Percentiles rank a stretch among this genome's conserved stretches.
These are phyloP conservation scores for Centropus unirufus DNA, from an alignment of 2,113 vertebrate genomes.

Conservation along the genomic window DNA sequence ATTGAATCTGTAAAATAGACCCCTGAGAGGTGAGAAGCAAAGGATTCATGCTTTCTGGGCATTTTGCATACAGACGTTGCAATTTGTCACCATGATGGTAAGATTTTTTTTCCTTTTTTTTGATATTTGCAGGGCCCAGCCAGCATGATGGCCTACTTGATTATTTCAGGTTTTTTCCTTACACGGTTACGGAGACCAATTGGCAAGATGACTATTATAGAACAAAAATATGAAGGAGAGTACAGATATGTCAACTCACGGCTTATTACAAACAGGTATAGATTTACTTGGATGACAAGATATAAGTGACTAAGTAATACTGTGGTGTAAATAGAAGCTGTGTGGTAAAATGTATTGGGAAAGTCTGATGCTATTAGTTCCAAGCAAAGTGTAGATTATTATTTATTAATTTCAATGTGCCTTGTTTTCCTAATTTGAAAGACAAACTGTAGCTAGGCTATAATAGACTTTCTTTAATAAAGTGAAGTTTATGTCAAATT, in stretches of 20 bases:
- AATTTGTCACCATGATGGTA: not conserved
- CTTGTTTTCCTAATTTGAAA: not conserved
- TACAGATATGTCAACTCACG: constrained; percentile 97
- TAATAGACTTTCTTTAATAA: not conserved
- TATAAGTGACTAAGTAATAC: not conserved
- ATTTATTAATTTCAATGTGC: not conserved
- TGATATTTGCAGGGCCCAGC: constrained; percentile 84
- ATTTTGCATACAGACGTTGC: not conserved
- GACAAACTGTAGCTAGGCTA: not conserved
- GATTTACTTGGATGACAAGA: not conserved
- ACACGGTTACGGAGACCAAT: constrained; percentile 93
- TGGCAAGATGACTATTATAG: constrained; percentile 93
- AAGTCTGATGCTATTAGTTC: not conserved
- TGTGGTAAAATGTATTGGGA: not conserved
- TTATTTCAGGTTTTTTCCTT: constrained; percentile 94
- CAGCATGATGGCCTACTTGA: constrained; percentile 93
- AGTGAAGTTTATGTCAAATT: not conserved
- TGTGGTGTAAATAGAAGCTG: not conserved
- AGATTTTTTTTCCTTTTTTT: not conserved
- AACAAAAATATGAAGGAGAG: constrained; percentile 96
- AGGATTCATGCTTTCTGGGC: not conserved
- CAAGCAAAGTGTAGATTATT: not conserved
- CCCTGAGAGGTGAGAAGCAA: not conserved
- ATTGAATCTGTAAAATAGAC: not conserved
- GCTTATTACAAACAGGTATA: constrained; percentile 96